These are phyloP conservation scores for Coelopa frigida DNA, from an alignment of 1,140 invertebrate species.

Conservation along the genomic window DNA sequence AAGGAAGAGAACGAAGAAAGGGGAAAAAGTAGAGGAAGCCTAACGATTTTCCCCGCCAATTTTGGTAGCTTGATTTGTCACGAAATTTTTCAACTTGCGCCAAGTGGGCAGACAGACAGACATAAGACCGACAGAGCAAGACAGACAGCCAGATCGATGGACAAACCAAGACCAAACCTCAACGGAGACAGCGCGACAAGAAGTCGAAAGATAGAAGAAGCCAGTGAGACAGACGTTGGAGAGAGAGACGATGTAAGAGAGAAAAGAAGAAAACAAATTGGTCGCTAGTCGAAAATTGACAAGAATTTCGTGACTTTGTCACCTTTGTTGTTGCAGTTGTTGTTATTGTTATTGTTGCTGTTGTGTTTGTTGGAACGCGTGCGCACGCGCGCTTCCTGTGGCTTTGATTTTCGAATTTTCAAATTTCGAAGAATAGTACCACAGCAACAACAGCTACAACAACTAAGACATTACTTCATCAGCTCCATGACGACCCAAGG, in stretches of 20 bases:
- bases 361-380: conserved; percentile 7
- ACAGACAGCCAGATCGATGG: conserved; percentile 3
- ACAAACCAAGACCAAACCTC: not conserved
- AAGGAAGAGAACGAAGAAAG: not conserved
- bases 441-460: not conserved
- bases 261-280: conserved; percentile 43
- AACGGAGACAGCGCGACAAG: not conserved
- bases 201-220: conserved; percentile 5
- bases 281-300: conserved; percentile 46
- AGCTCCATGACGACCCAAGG: conserved; percentile 14
- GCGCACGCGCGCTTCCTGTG: conserved; percentile 3
- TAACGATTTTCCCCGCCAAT: conserved; percentile 33
- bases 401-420: conserved; percentile 9
- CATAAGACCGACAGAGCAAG: no score
- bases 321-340: conserved; percentile 34
- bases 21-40: not conserved
- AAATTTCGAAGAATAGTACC: conserved; percentile 4
- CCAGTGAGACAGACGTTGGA: not conserved
- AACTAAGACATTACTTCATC: conserved; percentile 31
- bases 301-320: conserved; percentile 46
- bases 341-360: conserved; percentile 2
- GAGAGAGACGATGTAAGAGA: conserved; percentile 10
- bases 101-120: not conserved
- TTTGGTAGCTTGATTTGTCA: conserved; percentile 46
- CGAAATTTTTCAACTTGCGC: conserved; percentile 32